Evolutionary conservation across 2,113 vertebrate genomes (phyloP), one percentile per base, ranked within the genome.

Genomic region (Sander lucioperca): DNA sequence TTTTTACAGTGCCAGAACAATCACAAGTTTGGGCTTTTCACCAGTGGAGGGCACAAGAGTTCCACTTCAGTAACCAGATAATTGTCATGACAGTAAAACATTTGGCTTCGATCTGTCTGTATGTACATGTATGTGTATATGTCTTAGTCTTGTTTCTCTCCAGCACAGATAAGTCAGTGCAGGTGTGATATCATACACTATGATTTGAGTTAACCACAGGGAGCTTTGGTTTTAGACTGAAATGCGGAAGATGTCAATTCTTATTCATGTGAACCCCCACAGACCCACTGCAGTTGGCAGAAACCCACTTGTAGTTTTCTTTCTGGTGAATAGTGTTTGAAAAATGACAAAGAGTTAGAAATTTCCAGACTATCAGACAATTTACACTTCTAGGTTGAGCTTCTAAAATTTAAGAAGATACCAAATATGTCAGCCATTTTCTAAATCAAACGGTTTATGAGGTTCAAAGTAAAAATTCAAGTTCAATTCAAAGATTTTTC

Each of bases 1-100:
- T 25, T 23, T 30, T 12, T 4, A 10, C 19, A 36, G 8, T 2
- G 33, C 7, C 3, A 47, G 10, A 36, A 6, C 5, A 13, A 57
- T 3, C 25, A 10, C 18, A 45, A 15, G 3, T 72, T 63, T 27
- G 36, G 2, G 1, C 3, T 25, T 68, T 72, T 57, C 2, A 51
- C 85, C 93, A 87, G 57, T 47, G 93, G 93, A 82, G 86, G 87
- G 85, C 47, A 45, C 19, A 58, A 83, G 14, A 82, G 51, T 16
- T 75, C 54, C 68, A 86, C 18, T 79, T 84, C 2, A 48, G 51
- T 16, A 36, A 72, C 6, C 47, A 23, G 70, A 39, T 11, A 0
- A 6, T 25, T 0, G 1, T 30, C 6, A 27, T 12, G 0, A 15
- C 39, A 23, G 0, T 21, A 0, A 23, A 12, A 18, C 51, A 6